Conservation (phyloP, 2,113 vertebrate genomes). For the Chaenocephalus aceratus region DNA sequence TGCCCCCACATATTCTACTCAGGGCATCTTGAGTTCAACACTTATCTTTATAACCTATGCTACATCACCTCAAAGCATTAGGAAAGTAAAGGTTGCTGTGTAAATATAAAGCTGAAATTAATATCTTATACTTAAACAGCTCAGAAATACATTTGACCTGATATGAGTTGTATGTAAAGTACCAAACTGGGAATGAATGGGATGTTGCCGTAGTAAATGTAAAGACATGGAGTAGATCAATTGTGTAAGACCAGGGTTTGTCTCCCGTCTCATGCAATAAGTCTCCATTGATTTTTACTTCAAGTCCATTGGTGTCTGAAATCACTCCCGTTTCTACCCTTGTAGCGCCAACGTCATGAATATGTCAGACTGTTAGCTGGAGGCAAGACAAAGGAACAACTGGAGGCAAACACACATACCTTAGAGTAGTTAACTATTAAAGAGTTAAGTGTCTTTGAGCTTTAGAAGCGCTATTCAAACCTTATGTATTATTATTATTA, state of each 20-base stretch:
- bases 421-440: no score
- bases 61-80: not conserved
- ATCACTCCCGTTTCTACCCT: not conserved
- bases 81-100: not conserved
- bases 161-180: not conserved
- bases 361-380: no score
- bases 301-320: not conserved
- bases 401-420: no score
- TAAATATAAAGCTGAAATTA: not conserved
- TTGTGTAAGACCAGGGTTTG: not conserved
- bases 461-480: no score
- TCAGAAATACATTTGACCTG: not conserved
- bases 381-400: no score
- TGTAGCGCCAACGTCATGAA: no score
- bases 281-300: not conserved
- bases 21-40: constrained; percentile 24
- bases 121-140: not conserved
- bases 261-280: not conserved
- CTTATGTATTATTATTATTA: no score
- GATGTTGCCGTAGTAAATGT: not conserved
- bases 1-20: constrained; percentile 49
- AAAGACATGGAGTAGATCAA: not conserved
- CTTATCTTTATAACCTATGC: constrained; percentile 3
- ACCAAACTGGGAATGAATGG: not conserved
- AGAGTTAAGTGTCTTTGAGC: no score